Conservation (phyloP, 2,888 invertebrate genomes). For the Gymnoscelis rufifasciata region DNA sequence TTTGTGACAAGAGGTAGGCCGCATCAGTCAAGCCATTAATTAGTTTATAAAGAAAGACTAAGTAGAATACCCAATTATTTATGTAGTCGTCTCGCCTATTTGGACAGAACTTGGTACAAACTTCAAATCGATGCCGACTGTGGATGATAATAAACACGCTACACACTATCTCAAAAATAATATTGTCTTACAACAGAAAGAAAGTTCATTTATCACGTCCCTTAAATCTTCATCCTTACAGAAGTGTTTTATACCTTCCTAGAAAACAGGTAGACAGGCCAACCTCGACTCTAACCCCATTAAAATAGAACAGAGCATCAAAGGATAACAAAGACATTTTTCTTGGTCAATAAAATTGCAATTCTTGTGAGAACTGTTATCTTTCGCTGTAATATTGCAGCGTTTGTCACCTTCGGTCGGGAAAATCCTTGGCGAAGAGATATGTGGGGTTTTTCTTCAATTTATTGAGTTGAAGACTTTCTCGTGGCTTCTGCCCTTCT, state of each 20-base stretch:
- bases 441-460: slow-evolving; percentile 5
- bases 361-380: slow-evolving; percentile 17
- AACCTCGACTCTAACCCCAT: slow-evolving; percentile 7
- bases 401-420: slow-evolving; percentile 18
- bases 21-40: no score
- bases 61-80: no score
- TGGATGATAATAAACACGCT: no score
- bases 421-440: slow-evolving; percentile 9
- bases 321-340: slow-evolving; percentile 2
- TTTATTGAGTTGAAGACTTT: neutral
- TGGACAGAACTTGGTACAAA: no score
- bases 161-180: neutral
- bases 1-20: no score
- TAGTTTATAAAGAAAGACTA: no score
- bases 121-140: no score
- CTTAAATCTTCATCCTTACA: slow-evolving; percentile 6
- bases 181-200: neutral
- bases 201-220: neutral
- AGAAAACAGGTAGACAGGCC: slow-evolving; percentile 4
- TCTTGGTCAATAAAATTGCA: slow-evolving; percentile 23
- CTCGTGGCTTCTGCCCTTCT: neutral
- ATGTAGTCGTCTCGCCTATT: no score
- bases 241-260: slow-evolving; percentile 17
- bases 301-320: slow-evolving; percentile 4
- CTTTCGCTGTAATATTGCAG: slow-evolving; percentile 19